Evolutionary conservation across 1,140 invertebrate genomes (phyloP).

Genomic region (Megathymus violae): DNA sequence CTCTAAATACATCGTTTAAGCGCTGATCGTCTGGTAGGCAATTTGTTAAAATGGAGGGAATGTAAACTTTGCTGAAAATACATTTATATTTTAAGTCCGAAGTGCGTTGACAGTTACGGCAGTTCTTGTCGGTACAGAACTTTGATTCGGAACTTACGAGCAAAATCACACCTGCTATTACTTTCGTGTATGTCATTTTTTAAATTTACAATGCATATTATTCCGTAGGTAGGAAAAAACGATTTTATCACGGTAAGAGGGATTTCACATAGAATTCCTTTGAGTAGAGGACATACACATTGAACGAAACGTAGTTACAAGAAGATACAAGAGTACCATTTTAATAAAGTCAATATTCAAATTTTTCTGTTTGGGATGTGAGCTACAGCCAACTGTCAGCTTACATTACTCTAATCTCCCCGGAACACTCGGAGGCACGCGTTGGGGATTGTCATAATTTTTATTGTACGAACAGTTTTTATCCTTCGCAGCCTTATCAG

Average conservation of each 20-base stretch:
- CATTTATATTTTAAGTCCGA: conserved; percentile 28
- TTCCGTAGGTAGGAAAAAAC: too few species aligned
- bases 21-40: conserved; percentile 39
- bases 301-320: too few species aligned
- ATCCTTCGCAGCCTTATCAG: background rate
- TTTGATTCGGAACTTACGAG: too few species aligned
- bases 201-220: too few species aligned
- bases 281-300: too few species aligned
- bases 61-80: conserved; percentile 32
- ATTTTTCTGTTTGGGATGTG: conserved; percentile 6
- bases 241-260: too few species aligned
- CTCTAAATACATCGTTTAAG: conserved; percentile 61
- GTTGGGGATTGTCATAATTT: conserved; percentile 38
- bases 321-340: too few species aligned
- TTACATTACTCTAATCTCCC: conserved; percentile 33
- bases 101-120: background rate
- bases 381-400: conserved; percentile 15
- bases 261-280: too few species aligned
- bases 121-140: background rate
- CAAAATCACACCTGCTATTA: too few species aligned
- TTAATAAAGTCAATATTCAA: conserved; percentile 14
- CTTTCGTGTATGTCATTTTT: too few species aligned
- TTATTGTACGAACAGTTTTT: conserved; percentile 28
- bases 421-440: conserved; percentile 14
- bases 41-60: conserved; percentile 50